These are phyloP conservation scores for Himalopsyche tibetana DNA, from an alignment of 2,888 invertebrate genomes.

Conservation along the genomic window DNA sequence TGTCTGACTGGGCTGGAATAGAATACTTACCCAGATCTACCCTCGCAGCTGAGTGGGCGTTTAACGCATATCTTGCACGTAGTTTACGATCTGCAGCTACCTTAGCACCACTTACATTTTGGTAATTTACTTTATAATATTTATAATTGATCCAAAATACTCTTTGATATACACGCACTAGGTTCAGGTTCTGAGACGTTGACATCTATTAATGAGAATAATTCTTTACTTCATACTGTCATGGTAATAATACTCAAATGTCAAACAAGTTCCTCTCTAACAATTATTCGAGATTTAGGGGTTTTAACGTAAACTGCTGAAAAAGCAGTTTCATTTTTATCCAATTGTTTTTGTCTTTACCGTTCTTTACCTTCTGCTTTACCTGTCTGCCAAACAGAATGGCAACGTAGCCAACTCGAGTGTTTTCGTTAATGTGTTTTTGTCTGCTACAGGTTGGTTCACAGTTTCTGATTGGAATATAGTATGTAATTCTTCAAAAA, in stretches of 20 bases:
- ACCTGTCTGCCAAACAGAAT: too few species aligned
- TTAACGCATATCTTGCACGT: constrained; percentile 87
- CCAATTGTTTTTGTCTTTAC: too few species aligned
- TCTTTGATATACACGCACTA: too few species aligned
- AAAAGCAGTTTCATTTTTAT: too few species aligned
- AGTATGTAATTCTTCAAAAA: too few species aligned
- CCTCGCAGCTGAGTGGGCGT: constrained; percentile 92
- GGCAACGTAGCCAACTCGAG: too few species aligned
- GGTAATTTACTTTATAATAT: constrained; percentile 71
- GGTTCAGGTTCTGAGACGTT: background rate
- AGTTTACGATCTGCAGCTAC: constrained; percentile 85
- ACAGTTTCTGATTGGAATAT: too few species aligned
- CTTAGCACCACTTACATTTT: constrained; percentile 86
- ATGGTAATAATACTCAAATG: background rate
- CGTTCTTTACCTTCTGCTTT: too few species aligned
- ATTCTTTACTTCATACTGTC: background rate
- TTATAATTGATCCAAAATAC: background rate
- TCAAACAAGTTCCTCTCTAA: background rate
- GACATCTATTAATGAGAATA: background rate
- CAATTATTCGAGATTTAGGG: too few species aligned
- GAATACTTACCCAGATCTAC: constrained; percentile 85
- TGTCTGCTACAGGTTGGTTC: too few species aligned
- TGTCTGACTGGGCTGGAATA: constrained; percentile 88
- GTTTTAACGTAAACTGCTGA: too few species aligned
- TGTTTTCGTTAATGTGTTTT: too few species aligned